Evolutionary conservation across 2,797 vertebrate genomes (phyloP), one percentile per base, ranked within the genome.

Genomic region (Synaphobranchus kaupii): DNA sequence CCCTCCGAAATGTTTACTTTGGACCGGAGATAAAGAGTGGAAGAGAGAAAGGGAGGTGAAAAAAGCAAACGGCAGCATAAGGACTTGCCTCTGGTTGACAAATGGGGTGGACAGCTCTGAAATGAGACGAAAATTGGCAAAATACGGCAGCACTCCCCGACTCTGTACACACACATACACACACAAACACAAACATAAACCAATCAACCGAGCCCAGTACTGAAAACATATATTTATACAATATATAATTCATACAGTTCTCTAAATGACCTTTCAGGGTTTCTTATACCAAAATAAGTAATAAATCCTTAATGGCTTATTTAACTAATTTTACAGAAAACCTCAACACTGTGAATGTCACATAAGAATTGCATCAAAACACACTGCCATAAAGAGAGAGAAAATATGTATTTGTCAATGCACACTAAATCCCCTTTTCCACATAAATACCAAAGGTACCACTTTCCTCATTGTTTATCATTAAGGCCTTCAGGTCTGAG

Each of bases 31-130:
- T 22, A 76, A 17, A 20, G 80, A 48, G 17, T 2, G 28, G 56
- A 58, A 6, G n/a, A 39, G 78, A 78, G 47, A 5, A 31, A 3
- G 28, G 56, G 39, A 58, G 9, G 28, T n/a, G 58, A 20, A 22
- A 0, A 28, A 17, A 71, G 12, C 47, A 71, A 17, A 44, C n/a
- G 15, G 20, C 10, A 85, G 28, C 28, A 56, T 20, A 44, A 25
- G 20, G 9, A 85, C 89, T 91, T 80, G 92, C 91, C 93, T 90
- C 85, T 92, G 90, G 86, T 89, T 93, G 85, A 93, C 92, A 54
- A 92, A 94, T 0, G 92, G 92, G 0, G 93, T 93, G 22, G 89
- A 91, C 28, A 93, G 89, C 86, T 94, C 90, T 0, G 89, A 92
- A 78, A 94, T 87, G 71, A 92, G 89, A 7, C 93, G 91, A 86